Base-by-base conservation (phyloP, 2,888 invertebrate species). In the Tiphia femorata region DNA sequence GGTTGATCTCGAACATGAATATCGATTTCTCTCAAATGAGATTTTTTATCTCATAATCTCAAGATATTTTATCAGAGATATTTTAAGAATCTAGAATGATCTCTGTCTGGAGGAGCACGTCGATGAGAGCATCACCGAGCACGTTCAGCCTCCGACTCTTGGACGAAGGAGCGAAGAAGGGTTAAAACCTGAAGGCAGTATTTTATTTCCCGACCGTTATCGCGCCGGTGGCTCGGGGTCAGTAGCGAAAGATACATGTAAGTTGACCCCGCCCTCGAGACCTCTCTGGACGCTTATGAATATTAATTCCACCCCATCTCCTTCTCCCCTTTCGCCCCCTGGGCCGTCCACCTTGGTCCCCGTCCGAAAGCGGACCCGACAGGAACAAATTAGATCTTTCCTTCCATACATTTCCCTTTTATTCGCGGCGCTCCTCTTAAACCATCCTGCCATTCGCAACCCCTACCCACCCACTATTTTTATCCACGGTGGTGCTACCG, bases 331-430 rank as follows among this genome's bases (percentile, higher is more conserved):
- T 42, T 46, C 41, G 41, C 47, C 58, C 42, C 49, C 51, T 47
- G 47, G n/a, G 25, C 43, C 37, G 35, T 38, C 14, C 49, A 35
- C 46, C 54, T 52, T 52, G 49, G 54, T 49, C 57, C 61, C 61
- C 60, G 64, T 54, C 66, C 75, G 75, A 73, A 74, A 76, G 73
- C 73, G 74, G 70, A 73, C 75, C 78, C 77, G 81, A 82, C 82
- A 79, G 79, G 81, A 82, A 83, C 83, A 83, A 83, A 82, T 83
- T 83, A 82, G 81, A 83, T 81, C 82, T 82, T 83, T 80, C 80
- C 82, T 82, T 81, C 80, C 80, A 80, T 81, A 80, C 77, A 81
- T 82, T 82, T 80, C 77, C 80, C 80, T 80, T 82, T 82, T 83
- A 83, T 82, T 81, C 76, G 72, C 60, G 37, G 59, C 43, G 29